Percentiles rank a stretch among this genome's conserved stretches.
These are phyloP conservation scores for Cydia fagiglandana DNA, from an alignment of 1,140 invertebrate species.

Conservation along the genomic window DNA sequence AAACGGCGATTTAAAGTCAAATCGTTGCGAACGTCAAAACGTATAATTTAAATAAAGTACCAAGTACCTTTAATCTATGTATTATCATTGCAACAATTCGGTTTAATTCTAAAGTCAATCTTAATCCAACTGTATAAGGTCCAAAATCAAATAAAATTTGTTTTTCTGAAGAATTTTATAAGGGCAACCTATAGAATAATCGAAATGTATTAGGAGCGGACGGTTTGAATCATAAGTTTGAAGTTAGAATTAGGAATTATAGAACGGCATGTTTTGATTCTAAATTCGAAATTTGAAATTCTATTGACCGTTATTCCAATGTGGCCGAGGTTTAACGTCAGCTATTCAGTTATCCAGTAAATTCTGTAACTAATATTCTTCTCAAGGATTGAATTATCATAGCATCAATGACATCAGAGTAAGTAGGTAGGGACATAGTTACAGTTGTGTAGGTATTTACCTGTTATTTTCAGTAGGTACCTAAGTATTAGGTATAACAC, in stretches of 20 bases:
- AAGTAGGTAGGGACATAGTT: not conserved
- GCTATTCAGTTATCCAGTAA: constrained; percentile 34
- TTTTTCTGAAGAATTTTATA: not conserved
- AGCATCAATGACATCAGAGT: not conserved
- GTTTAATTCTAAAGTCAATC: not conserved
- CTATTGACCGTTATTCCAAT: constrained; percentile 57
- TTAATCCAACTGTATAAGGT: not conserved
- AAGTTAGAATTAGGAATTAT: constrained; percentile 60
- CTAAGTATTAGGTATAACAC: too few species aligned
- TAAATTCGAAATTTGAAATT: constrained; percentile 62
- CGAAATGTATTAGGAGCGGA: constrained; percentile 52
- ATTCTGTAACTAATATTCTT: constrained; percentile 29
- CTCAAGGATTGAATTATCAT: not conserved
- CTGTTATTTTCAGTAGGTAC: too few species aligned
- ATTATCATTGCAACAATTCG: not conserved
- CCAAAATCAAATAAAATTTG: not conserved
- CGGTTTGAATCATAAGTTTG: constrained; percentile 54
- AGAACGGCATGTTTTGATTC: constrained; percentile 57
- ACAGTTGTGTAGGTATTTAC: too few species aligned
- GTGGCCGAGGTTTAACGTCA: constrained; percentile 35
- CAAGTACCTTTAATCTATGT: not conserved
- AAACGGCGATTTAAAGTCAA: not conserved
- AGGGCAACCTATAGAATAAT: constrained; percentile 25
- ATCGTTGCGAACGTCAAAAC: not conserved
- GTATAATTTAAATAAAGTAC: not conserved